A percentile compares a stretch with the other conserved stretches of the same genome.
Conservation (phyloP, 2,797 vertebrate genomes). For the Sebastes diaconus region DNA sequence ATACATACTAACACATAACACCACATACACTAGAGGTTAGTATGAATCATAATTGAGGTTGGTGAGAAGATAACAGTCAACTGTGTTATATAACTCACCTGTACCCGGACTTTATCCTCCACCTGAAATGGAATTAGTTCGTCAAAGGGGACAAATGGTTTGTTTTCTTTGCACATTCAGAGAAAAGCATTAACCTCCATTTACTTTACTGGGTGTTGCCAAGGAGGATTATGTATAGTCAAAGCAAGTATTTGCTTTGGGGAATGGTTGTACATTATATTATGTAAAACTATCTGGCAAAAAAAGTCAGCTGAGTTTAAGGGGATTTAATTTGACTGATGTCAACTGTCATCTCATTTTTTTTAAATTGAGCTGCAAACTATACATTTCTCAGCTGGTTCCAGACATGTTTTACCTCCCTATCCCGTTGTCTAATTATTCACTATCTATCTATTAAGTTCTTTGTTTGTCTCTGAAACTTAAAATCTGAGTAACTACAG, state of each 20-base stretch:
- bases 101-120: not conserved
- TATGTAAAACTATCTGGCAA: not conserved
- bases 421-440: not conserved
- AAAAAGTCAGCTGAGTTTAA: not conserved
- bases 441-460: not conserved
- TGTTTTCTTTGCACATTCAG: conserved; percentile 37
- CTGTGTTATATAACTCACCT: conserved; percentile 23
- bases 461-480: not conserved
- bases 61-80: not conserved
- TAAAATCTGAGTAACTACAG: not conserved
- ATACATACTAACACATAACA: not conserved
- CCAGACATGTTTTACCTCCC: not conserved
- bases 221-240: conserved; percentile 14
- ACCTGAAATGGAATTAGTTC: conserved; percentile 1
- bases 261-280: not conserved
- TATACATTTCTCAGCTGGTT: not conserved
- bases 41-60: conserved; percentile 8
- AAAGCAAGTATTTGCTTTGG: conserved; percentile 7
- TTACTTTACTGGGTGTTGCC: conserved; percentile 14
- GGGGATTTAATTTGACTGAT: not conserved
- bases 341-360: not conserved
- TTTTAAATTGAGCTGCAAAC: not conserved
- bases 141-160: not conserved
- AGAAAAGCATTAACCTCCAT: not conserved
- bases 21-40: not conserved